These are phyloP conservation scores for Hippolais icterina DNA, from an alignment of 2,113 vertebrate species.

Conservation along the genomic window DNA sequence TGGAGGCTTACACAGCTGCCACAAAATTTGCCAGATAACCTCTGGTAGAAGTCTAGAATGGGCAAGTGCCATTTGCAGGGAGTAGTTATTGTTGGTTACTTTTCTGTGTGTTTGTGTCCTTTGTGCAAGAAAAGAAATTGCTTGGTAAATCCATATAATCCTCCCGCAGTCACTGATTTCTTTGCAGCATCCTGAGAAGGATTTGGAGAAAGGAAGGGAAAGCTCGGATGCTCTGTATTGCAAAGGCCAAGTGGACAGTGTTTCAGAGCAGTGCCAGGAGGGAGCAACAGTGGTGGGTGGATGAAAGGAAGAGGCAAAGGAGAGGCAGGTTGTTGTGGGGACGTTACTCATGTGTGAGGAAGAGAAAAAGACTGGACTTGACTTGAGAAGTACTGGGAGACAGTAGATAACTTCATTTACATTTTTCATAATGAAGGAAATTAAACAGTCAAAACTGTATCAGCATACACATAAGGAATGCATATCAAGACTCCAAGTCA, in stretches of 20 bases:
- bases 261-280: not conserved
- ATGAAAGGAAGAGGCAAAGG: not conserved
- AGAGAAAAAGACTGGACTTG: not conserved
- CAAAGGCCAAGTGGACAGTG: not conserved
- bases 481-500: not conserved
- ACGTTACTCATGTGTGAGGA: not conserved
- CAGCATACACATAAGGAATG: not conserved
- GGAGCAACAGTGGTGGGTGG: not conserved
- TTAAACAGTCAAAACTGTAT: not conserved
- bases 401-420: not conserved
- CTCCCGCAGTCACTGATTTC: not conserved
- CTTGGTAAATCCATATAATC: not conserved
- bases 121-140: not conserved
- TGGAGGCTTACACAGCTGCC: not conserved
- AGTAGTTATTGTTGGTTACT: not conserved
- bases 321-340: not conserved
- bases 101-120: not conserved
- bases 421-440: not conserved
- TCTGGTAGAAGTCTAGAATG: not conserved
- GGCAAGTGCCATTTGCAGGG: not conserved
- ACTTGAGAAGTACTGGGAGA: not conserved
- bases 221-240: not conserved
- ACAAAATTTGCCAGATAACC: not conserved
- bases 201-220: not conserved
- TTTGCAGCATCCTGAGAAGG: not conserved